A percentile compares a stretch with the other conserved stretches of the same genome.
phyloP scores from a whole-genome alignment of 2,113 vertebrate species.

The Macroglossus sobrinus region DNA sequence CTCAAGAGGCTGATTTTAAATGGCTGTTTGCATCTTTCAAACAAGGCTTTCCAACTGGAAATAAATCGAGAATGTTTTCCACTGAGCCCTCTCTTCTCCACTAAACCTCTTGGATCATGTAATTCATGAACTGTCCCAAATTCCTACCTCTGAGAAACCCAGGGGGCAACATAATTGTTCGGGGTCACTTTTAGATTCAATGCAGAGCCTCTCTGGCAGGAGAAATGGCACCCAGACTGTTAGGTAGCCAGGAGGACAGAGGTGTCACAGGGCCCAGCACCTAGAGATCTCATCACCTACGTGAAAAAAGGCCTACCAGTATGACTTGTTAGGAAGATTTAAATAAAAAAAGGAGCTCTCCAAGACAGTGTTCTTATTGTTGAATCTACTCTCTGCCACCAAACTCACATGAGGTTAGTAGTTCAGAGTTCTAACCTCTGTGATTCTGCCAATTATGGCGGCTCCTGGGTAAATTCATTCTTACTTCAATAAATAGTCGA shows the following conservation, averaged over 20 bases:
- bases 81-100: slow-evolving; percentile 20
- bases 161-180: not conserved
- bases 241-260: not conserved
- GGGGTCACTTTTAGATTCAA: not conserved
- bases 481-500: not conserved
- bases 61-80: slow-evolving; percentile 9
- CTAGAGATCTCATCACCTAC: not conserved
- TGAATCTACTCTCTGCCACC: not conserved
- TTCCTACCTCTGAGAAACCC: not conserved
- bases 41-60: slow-evolving; percentile 6
- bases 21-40: not conserved
- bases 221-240: not conserved
- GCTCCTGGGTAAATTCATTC: not conserved
- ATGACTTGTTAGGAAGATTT: not conserved
- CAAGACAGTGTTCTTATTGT: not conserved
- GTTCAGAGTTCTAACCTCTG: not conserved
- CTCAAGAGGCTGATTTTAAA: not conserved
- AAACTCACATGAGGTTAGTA: not conserved
- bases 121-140: not conserved
- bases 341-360: not conserved
- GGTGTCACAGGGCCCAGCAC: fast-evolving
- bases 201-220: not conserved
- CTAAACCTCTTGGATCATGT: not conserved
- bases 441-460: not conserved
- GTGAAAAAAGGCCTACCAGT: not conserved